A percentile compares a stretch with the other conserved stretches of the same genome.
phyloP scores from a whole-genome alignment of 2,888 invertebrate species.

The Nomada lathburiana region DNA sequence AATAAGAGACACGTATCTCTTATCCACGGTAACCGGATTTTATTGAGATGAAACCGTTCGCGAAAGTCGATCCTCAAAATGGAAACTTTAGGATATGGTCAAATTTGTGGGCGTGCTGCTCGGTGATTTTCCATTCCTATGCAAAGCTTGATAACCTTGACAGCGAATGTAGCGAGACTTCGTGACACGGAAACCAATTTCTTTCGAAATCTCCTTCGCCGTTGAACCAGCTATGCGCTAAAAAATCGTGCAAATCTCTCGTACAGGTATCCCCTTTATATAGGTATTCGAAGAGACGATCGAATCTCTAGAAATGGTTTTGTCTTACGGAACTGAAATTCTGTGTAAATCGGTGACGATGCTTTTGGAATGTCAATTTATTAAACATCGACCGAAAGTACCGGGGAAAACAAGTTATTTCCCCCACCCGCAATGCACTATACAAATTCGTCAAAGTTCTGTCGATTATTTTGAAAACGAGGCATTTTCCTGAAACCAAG shows the following conservation, averaged over 20 bases:
- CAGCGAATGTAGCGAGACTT: conserved; percentile 24
- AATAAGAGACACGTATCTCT: conserved; percentile 25
- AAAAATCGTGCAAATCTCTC: conserved; percentile 23
- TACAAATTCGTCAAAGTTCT: too few species aligned
- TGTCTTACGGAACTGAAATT: too few species aligned
- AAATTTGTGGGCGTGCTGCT: conserved; percentile 29
- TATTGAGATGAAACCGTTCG: conserved; percentile 42
- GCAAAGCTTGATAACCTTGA: conserved; percentile 53
- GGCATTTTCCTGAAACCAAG: too few species aligned
- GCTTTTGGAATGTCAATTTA: too few species aligned
- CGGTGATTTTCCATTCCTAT: conserved; percentile 52
- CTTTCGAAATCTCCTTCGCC: conserved; percentile 13
- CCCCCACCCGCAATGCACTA: too few species aligned
- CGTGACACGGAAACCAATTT: conserved; percentile 35
- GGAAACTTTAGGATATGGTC: conserved; percentile 28
- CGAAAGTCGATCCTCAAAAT: conserved; percentile 29
- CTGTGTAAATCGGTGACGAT: too few species aligned
- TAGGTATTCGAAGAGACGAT: background rate
- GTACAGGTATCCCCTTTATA: background rate
- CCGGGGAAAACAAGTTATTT: too few species aligned
- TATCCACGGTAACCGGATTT: conserved; percentile 27
- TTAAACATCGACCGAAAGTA: too few species aligned
- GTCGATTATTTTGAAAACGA: too few species aligned
- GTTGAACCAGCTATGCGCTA: conserved; percentile 15
- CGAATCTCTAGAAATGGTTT: too few species aligned